Percentiles rank a stretch among this genome's conserved stretches.
Evolutionary conservation across 1,140 invertebrate species (phyloP).

Genomic region (Sycobia sp.): DNA sequence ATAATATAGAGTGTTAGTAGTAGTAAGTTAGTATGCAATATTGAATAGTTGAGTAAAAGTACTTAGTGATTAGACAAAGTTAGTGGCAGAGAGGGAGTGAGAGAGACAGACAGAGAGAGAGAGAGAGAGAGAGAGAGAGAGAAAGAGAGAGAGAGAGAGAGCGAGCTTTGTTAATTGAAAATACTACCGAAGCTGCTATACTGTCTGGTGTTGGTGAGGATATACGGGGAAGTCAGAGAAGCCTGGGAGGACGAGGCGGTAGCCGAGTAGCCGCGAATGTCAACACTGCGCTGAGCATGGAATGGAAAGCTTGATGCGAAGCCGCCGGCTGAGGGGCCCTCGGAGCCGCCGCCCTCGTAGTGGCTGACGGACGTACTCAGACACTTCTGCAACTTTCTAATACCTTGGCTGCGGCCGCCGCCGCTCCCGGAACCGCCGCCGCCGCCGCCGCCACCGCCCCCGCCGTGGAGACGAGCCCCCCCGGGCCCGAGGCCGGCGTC

Average conservation of each 20-base stretch:
- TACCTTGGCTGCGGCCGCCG: slow-evolving; percentile 86
- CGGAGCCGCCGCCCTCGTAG: slow-evolving; percentile 66
- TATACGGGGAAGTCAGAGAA: slow-evolving; percentile 57
- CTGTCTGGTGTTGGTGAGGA: slow-evolving; percentile 73
- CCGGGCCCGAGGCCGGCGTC: slow-evolving; percentile 8
- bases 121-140: background rate
- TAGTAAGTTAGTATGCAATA: background rate
- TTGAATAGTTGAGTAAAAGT: background rate
- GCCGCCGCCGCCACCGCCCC: background rate
- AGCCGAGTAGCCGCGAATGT: slow-evolving; percentile 57
- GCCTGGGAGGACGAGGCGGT: slow-evolving; percentile 50
- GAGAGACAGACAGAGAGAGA: background rate
- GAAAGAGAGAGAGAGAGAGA: background rate
- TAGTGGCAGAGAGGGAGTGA: background rate
- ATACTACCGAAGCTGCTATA: slow-evolving; percentile 94
- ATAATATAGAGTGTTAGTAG: no score
- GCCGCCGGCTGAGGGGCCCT: slow-evolving; percentile 39
- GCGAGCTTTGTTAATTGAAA: slow-evolving; percentile 35
- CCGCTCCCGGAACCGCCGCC: slow-evolving; percentile 40
- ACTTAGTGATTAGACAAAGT: no score
- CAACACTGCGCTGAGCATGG: slow-evolving; percentile 64
- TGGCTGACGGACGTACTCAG: slow-evolving; percentile 77
- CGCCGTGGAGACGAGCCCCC: no score
- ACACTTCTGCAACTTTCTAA: slow-evolving; percentile 86
- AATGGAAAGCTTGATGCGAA: slow-evolving; percentile 61